These are phyloP conservation scores for Mola mola DNA, from an alignment of 2,113 vertebrate genomes.

Conservation along the genomic window DNA sequence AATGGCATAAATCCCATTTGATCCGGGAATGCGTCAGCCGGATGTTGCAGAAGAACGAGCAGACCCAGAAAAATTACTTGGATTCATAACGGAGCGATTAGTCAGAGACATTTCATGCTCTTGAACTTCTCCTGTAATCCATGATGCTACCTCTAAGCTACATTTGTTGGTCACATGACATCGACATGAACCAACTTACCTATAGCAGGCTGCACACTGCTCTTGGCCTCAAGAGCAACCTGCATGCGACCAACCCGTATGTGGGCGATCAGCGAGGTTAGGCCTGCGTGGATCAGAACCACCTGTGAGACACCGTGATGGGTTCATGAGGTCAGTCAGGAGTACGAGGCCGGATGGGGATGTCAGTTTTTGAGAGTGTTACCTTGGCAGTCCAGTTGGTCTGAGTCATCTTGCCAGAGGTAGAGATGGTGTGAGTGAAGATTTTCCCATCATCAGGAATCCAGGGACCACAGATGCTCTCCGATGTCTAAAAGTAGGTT, in stretches of 20 bases:
- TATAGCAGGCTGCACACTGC: constrained; percentile 82
- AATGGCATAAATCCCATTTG: no score
- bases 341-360: no score
- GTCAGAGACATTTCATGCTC: no score
- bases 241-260: constrained; percentile 87
- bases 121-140: no score
- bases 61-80: no score
- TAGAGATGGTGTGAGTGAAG: constrained; percentile 88
- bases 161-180: no score
- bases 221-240: constrained; percentile 86
- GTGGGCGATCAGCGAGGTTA: constrained; percentile 87
- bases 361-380: no score
- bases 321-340: not conserved
- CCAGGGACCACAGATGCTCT: constrained; percentile 86
- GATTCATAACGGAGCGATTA: no score
- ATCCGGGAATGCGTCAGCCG: no score
- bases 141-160: no score
- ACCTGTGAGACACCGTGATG: constrained; percentile 66
- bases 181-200: constrained; percentile 71
- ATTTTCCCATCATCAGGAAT: constrained; percentile 88
- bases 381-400: constrained; percentile 89
- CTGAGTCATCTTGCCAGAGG: constrained; percentile 85
- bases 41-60: no score
- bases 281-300: constrained; percentile 81
- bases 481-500: constrained; percentile 51